Evolutionary conservation across 2,113 vertebrate species (phyloP).

Genomic region (Syngnathoides biaculeatus): DNA sequence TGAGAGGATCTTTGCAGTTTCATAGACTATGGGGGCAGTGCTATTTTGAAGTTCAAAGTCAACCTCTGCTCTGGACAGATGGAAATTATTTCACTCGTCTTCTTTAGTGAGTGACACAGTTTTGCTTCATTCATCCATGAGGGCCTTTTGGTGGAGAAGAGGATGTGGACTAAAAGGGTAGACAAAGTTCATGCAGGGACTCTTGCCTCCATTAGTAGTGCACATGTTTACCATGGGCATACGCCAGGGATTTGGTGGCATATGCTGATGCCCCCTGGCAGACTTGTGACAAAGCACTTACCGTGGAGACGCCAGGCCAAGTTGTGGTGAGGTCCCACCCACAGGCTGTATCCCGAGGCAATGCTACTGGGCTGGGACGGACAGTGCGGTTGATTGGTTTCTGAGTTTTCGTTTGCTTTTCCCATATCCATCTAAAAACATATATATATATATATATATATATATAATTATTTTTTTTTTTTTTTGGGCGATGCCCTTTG

Average conservation of each 20-base stretch:
- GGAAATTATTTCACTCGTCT: conserved; percentile 7
- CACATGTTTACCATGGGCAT: conserved; percentile 70
- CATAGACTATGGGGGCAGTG: too few species aligned
- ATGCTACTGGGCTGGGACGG: conserved; percentile 51
- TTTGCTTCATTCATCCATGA: conserved; percentile 37
- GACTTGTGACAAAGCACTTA: conserved; percentile 78
- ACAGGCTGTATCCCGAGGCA: conserved; percentile 74
- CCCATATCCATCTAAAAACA: conserved; percentile 34
- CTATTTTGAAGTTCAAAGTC: neutral
- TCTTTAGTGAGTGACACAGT: conserved; percentile 12
- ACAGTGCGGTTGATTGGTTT: conserved; percentile 32
- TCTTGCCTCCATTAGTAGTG: conserved; percentile 70
- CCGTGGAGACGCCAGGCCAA: conserved; percentile 66
- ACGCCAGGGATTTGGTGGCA: conserved; percentile 75
- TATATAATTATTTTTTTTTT: neutral
- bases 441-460: conserved; percentile 9
- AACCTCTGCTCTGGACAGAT: neutral
- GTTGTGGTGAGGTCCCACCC: conserved; percentile 67
- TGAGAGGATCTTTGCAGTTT: neutral
- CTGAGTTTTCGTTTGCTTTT: conserved; percentile 35
- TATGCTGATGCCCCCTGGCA: conserved; percentile 76
- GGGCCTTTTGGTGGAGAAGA: conserved; percentile 36
- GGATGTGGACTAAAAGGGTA: conserved; percentile 22
- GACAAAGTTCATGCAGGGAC: conserved; percentile 38
- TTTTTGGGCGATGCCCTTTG: conserved; percentile 13